Conservation (phyloP, 2,888 invertebrate genomes). For the Steinernema scapterisci region DNA sequence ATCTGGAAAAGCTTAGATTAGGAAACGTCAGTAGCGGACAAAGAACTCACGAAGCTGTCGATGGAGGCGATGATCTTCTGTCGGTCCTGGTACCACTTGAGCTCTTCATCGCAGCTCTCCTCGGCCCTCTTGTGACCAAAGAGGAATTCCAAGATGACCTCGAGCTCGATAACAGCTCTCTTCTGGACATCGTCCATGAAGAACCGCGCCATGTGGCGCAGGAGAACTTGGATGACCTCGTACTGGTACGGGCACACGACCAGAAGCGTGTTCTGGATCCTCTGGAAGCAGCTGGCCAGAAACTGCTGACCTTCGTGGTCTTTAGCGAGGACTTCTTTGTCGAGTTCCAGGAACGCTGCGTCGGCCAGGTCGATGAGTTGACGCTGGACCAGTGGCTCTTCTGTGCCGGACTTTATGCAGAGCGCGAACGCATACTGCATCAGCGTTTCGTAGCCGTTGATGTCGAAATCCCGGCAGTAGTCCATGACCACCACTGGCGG, state of each 20-base stretch:
- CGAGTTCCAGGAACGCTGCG: background rate
- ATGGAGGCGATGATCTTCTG: background rate
- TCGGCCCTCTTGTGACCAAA: background rate
- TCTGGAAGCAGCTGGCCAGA: background rate
- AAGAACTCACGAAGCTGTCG: background rate
- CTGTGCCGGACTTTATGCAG: background rate
- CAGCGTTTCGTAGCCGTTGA: background rate
- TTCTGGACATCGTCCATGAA: background rate
- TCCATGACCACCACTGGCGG: background rate
- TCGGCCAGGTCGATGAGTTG: background rate
- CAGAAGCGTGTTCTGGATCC: background rate
- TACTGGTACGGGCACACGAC: constrained; percentile 3
- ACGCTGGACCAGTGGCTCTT: background rate
- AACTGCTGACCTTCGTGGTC: too few species aligned
- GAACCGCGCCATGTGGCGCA: background rate
- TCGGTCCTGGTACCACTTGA: constrained; percentile 13
- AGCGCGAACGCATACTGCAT: background rate
- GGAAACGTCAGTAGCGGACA: background rate
- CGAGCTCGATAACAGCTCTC: background rate
- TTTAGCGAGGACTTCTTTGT: background rate
- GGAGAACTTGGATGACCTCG: background rate
- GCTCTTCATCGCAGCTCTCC: background rate
- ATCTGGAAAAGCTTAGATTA: background rate
- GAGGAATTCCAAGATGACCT: background rate
- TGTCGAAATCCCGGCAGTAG: background rate